These are phyloP conservation scores for Synanceia verrucosa DNA, from an alignment of 2,797 vertebrate species.

Conservation along the genomic window DNA sequence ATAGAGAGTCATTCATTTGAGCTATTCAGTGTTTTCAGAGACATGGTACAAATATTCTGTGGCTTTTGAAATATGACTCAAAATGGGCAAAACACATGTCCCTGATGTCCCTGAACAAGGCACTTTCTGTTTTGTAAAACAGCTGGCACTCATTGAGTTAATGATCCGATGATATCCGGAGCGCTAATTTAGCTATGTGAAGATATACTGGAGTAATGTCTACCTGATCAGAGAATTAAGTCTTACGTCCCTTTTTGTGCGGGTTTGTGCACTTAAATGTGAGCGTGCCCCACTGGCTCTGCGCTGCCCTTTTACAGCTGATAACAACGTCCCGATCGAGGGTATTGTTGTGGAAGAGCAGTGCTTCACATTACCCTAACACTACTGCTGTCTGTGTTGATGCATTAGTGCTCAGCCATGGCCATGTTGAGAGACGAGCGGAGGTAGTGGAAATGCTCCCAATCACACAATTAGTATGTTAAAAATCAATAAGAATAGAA, in stretches of 20 bases:
- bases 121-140: no score
- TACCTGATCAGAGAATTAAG: background rate
- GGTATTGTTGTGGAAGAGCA: background rate
- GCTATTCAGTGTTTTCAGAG: no score
- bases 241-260: background rate
- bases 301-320: background rate
- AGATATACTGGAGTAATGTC: background rate
- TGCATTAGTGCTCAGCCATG: no score
- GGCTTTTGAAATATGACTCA: no score
- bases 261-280: background rate
- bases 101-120: no score
- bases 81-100: no score
- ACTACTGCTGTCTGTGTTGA: no score
- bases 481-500: slow-evolving; percentile 57
- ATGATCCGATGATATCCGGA: no score
- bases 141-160: no score
- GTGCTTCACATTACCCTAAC: background rate
- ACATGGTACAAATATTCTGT: no score
- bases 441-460: background rate
- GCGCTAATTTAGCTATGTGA: no score
- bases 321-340: background rate
- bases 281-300: background rate
- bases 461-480: background rate
- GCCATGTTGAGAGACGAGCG: background rate
- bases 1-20: no score